Base-by-base conservation (phyloP, 2,888 invertebrate species). In the Drosophila formosana region DNA sequence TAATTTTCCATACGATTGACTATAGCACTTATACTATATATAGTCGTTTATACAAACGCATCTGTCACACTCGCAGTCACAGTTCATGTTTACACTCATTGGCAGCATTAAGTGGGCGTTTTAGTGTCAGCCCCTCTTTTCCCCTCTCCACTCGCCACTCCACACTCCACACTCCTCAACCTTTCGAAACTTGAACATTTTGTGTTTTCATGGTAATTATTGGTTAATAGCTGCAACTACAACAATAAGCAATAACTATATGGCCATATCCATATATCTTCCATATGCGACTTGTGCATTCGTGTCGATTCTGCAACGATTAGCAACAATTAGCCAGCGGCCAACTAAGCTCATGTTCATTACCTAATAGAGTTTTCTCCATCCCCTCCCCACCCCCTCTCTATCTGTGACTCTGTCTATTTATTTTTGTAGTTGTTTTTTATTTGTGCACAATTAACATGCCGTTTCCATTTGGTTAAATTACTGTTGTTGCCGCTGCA, bases 221-320 rank as follows among this genome's bases (percentile, higher is more conserved):
- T 74, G 63, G 55, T 64, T 73, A 85, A 72, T 78, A 68, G 65
- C 53, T 53, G 57, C 46, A 56, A 41, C 53, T 26, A 53, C 45
- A 47, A 47, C 32, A 53, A 51, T 58, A 26, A 26, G 18, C 46
- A 37, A 47, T 37, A 52, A 13, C 30, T 51, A 46, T 51, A 46
- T 30, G n/a, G n/a, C 53, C 28, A 56, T 64, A 64, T 45, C n/a
- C 32, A 32, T 50, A 49, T 60, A 51, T 52, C 34, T 51, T 23
- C 50, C 23, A 51, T 51, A 37, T 57, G 39, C 26, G 28, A 11
- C 13, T 51, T 62, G 63, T 70, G 60, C 56, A 66, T 76, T 76
- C 72, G 82, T 87, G 88, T 75, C 74, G 80, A 82, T 84, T 84
- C 80, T 80, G 75, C 75, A 70, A 62, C 83, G 85, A 88, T 88